Evolutionary conservation across 2,888 invertebrate genomes (phyloP), one percentile per base, ranked within the genome.

Genomic region (Rotaria sp.): DNA sequence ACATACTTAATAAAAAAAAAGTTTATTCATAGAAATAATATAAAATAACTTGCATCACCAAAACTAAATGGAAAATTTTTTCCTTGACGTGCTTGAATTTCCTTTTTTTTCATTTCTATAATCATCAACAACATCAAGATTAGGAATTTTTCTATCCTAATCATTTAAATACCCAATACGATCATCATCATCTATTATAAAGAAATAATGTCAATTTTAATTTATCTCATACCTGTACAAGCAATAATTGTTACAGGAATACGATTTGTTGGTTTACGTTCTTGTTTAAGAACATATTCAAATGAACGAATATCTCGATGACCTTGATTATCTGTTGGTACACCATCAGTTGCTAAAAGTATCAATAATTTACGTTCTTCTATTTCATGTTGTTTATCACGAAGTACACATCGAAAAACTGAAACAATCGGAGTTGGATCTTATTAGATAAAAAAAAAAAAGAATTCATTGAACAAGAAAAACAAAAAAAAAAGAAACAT

Each of bases 121-220:
- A 86, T 86, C 86, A 84, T 86, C 86, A 50, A 86, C 86, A 52
- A 86, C 86, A 59, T 86, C 86, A 13, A 86, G 38, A 57, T 85
- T 55, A 38, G 85, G 85, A 45, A 86, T 85, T 30, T 41, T 86
- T 52, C n/a, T 75, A 84, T 86, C 86, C 86, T 85, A 86, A 50
- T 86, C 80, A 55, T 86, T 86, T 30, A 86, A 85, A 80, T 86
- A 86, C 26, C 85, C 80, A 55, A 86, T 86, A 13, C 85, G 75
- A 35, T 85, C 59, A 38, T 86, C 85, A n/a, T 86, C 86, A 38
- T 86, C 86, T 86, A 55, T 26, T 26, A 55, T 52, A 52, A 11
- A 52, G 4, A 5, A 24, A 55, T 26, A 4, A 3, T n/a, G n/a
- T 26, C 2, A 8, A 52, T n/a, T 57, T 84, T 84, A 10, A 35